Evolutionary conservation across 2,797 vertebrate genomes (phyloP).

Genomic region (Spatula clypeata): DNA sequence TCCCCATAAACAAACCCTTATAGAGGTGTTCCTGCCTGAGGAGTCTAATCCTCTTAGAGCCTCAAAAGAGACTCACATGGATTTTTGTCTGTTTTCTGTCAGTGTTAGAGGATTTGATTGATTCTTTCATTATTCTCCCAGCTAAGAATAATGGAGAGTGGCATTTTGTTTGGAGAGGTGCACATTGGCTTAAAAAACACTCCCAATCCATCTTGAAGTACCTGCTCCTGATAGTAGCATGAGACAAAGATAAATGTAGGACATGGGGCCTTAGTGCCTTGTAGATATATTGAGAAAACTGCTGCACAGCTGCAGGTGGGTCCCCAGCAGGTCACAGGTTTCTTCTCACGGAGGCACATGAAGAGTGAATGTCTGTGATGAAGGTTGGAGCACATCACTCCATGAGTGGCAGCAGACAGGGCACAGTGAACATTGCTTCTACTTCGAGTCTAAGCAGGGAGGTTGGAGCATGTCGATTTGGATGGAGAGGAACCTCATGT

Average conservation of each 20-base stretch:
- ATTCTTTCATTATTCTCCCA: constrained; percentile 70
- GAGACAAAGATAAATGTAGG: background rate
- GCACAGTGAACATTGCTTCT: background rate
- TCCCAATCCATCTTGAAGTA: background rate
- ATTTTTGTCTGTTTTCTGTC: constrained; percentile 70
- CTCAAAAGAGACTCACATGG: constrained; percentile 8
- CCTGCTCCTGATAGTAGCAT: constrained; percentile 31
- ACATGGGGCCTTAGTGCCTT: background rate
- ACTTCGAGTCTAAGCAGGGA: background rate
- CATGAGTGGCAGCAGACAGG: background rate
- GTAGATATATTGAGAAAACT: background rate
- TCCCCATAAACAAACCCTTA: background rate
- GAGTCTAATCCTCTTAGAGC: constrained; percentile 35
- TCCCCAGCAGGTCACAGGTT: background rate
- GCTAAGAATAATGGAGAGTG: constrained; percentile 37
- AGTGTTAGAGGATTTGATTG: constrained; percentile 62
- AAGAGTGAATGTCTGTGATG: accelerated
- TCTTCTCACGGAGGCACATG: accelerated
- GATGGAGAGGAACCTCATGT: too few relatives aligned
- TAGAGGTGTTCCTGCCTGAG: constrained; percentile 2
- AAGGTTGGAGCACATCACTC: background rate
- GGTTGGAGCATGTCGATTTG: background rate
- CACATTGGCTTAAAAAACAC: constrained; percentile 8
- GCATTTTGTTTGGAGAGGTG: constrained; percentile 35
- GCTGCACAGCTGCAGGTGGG: background rate